A percentile compares a stretch with the other conserved stretches of the same genome.
phyloP scores from a whole-genome alignment of 2,113 vertebrate species.

The Excalfactoria chinensis region DNA sequence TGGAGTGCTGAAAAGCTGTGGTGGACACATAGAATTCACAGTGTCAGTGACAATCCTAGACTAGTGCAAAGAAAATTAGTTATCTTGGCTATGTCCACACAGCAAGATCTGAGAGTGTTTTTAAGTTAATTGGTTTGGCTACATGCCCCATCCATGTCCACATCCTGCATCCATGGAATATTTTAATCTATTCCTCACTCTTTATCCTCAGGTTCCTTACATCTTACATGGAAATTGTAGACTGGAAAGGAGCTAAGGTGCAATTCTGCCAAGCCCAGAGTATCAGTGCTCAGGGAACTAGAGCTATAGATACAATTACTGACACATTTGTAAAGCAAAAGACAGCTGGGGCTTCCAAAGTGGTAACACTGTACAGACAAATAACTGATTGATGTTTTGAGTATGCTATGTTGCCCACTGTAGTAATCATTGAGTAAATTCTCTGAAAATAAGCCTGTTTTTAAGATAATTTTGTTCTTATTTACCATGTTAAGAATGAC shows the following conservation, averaged over 20 bases:
- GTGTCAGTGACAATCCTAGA: background rate
- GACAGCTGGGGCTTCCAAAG: background rate
- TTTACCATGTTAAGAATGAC: background rate
- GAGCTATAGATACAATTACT: background rate
- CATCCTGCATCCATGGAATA: background rate
- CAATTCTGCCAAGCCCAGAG: background rate
- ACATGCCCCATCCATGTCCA: background rate
- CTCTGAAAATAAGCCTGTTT: background rate
- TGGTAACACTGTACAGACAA: background rate
- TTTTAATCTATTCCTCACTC: background rate
- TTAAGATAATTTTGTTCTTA: background rate
- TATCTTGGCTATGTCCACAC: background rate
- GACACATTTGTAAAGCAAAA: background rate
- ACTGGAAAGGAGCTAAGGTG: background rate
- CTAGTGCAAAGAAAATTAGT: slow-evolving; percentile 15
- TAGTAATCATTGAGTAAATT: background rate
- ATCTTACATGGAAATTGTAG: background rate
- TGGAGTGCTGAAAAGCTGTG: background rate
- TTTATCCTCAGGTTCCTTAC: background rate
- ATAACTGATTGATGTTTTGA: background rate
- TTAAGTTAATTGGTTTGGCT: background rate
- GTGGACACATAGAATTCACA: background rate
- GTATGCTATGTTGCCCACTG: background rate
- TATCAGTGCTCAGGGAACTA: background rate
- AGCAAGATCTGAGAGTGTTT: background rate